Percentiles rank a stretch among this genome's conserved stretches.
phyloP scores from a whole-genome alignment of 1,140 invertebrate genomes.

The Aphelinus atriplicis region DNA sequence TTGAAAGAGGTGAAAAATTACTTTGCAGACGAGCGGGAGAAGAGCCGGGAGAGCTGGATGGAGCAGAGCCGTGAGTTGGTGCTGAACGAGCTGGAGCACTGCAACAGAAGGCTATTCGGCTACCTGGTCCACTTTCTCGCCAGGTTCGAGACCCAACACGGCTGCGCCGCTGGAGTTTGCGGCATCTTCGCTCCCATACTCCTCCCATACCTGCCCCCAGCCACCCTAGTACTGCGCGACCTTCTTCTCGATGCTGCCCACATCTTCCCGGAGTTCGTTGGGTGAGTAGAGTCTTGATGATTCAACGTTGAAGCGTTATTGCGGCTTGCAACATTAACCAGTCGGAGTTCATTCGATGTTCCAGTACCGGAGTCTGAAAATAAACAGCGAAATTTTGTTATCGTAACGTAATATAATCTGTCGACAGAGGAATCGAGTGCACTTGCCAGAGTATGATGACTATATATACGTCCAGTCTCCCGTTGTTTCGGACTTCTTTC shows the following conservation, averaged over 20 bases:
- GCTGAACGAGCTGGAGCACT: conserved; percentile 52
- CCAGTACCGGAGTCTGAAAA: no score
- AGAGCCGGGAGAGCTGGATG: conserved; percentile 59
- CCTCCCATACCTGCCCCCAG: conserved; percentile 61
- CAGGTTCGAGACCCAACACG: conserved; percentile 61
- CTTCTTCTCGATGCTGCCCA: conserved; percentile 23
- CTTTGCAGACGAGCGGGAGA: conserved; percentile 52
- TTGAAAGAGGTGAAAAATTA: neutral
- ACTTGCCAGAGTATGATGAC: no score
- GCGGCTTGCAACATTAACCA: no score
- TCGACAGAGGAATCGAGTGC: no score
- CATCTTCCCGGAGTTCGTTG: conserved; percentile 19
- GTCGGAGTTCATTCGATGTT: no score
- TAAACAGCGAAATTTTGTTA: no score
- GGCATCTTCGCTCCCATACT: conserved; percentile 63
- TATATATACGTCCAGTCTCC: no score
- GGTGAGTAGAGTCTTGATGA: neutral
- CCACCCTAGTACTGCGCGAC: conserved; percentile 55
- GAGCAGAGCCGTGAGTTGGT: conserved; percentile 57
- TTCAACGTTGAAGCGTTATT: no score
- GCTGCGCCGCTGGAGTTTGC: conserved; percentile 57
- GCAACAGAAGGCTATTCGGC: conserved; percentile 61
- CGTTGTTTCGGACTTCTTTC: no score
- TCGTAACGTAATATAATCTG: no score
- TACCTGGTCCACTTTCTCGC: conserved; percentile 63